Conservation (phyloP, 1,140 invertebrate genomes). For the Anoplolepis gracilipes region DNA sequence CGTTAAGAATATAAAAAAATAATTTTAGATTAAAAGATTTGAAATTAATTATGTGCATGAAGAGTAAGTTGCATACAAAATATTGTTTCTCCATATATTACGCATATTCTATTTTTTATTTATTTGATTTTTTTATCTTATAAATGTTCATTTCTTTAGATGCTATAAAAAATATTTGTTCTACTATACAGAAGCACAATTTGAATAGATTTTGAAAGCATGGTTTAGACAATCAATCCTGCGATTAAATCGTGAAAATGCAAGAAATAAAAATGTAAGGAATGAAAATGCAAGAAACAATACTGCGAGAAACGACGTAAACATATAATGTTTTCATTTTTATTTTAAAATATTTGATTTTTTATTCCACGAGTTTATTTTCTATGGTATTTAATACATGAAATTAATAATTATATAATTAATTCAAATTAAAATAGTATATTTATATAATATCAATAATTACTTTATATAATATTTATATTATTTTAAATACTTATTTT, state of each 20-base stretch:
- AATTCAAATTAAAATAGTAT: too few relatives aligned
- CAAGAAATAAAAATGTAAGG: not conserved
- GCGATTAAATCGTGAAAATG: not conserved
- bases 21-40: constrained; percentile 16
- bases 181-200: not conserved
- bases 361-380: too few relatives aligned
- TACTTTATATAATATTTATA: too few relatives aligned
- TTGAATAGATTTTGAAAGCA: not conserved
- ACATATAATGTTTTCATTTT: too few relatives aligned
- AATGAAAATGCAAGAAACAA: not conserved
- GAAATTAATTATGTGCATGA: not conserved
- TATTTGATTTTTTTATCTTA: not conserved
- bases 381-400: too few relatives aligned
- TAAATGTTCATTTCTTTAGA: not conserved
- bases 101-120: not conserved
- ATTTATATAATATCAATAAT: too few relatives aligned
- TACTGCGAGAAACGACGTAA: too few relatives aligned
- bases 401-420: too few relatives aligned
- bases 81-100: not conserved
- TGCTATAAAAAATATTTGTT: not conserved
- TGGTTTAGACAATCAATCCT: not conserved
- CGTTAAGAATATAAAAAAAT: too few relatives aligned
- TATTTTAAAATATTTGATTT: too few relatives aligned
- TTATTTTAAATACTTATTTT: too few relatives aligned
- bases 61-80: not conserved